These are phyloP conservation scores for Poecilia gillii DNA, from an alignment of 2,797 vertebrate species.

Conservation along the genomic window DNA sequence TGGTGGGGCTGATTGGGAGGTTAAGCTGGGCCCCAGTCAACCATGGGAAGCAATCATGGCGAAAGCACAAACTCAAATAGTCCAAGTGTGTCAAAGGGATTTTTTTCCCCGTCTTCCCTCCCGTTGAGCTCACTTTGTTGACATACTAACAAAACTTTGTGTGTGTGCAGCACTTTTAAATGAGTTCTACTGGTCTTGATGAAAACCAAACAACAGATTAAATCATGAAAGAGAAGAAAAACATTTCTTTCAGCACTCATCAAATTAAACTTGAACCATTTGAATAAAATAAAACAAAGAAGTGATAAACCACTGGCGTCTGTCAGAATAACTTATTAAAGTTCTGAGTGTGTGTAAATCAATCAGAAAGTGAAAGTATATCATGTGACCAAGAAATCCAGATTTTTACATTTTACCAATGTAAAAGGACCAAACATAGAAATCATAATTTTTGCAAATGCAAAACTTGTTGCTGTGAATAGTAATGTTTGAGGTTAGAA, in stretches of 20 bases:
- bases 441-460: background rate
- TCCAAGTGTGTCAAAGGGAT: slow-evolving; percentile 68
- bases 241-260: background rate
- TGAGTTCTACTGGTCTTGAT: slow-evolving; percentile 23
- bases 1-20: slow-evolving; percentile 51
- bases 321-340: background rate
- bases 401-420: background rate
- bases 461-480: background rate
- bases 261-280: slow-evolving; percentile 3
- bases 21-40: slow-evolving; percentile 66
- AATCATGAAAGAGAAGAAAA: slow-evolving; percentile 20
- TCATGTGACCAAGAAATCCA: background rate
- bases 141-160: slow-evolving; percentile 45
- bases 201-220: slow-evolving; percentile 27
- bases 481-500: background rate
- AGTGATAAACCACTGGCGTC: background rate
- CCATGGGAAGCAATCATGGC: slow-evolving; percentile 67
- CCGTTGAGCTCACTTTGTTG: slow-evolving; percentile 50
- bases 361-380: background rate
- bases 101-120: slow-evolving; percentile 40
- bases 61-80: slow-evolving; percentile 76
- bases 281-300: background rate
- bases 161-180: slow-evolving; percentile 34
- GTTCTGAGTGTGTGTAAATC: background rate
- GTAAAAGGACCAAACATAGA: background rate